A percentile compares a stretch with the other conserved stretches of the same genome.
Conservation (phyloP, 2,888 invertebrate genomes). For the Catocala sponsa region DNA sequence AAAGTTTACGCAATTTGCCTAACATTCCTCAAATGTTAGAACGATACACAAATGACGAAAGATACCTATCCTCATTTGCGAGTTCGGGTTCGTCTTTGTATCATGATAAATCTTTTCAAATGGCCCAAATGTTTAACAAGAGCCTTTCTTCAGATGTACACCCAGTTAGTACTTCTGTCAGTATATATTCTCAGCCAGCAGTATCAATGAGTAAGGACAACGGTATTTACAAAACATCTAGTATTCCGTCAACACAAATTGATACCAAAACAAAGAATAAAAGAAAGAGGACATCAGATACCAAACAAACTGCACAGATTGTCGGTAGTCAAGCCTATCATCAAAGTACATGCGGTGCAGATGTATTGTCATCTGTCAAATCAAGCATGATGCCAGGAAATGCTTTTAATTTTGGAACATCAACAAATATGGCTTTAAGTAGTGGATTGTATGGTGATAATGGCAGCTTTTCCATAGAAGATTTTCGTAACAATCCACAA, state of each 20-base stretch:
- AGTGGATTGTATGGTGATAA: slow-evolving; percentile 89
- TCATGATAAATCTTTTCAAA: slow-evolving; percentile 88
- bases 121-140: slow-evolving; percentile 89
- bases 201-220: slow-evolving; percentile 73
- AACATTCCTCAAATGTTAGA: slow-evolving; percentile 89
- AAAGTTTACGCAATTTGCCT: slow-evolving; percentile 86
- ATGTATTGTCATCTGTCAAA: slow-evolving; percentile 77
- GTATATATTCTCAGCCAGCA: slow-evolving; percentile 75
- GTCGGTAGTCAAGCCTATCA: slow-evolving; percentile 83
- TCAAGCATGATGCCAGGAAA: slow-evolving; percentile 92
- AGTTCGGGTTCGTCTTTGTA: slow-evolving; percentile 79
- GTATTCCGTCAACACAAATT: slow-evolving; percentile 55
- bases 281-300: slow-evolving; percentile 73
- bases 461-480: slow-evolving; percentile 90
- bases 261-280: slow-evolving; percentile 74
- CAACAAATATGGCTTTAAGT: slow-evolving; percentile 88
- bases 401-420: slow-evolving; percentile 94
- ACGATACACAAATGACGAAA: slow-evolving; percentile 86
- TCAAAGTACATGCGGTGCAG: slow-evolving; percentile 89
- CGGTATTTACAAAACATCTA: slow-evolving; percentile 69
- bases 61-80: slow-evolving; percentile 85
- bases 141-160: slow-evolving; percentile 76
- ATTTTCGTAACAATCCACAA: slow-evolving; percentile 89
- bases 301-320: slow-evolving; percentile 64
- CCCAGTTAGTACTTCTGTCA: slow-evolving; percentile 67